Percentiles rank a stretch among this genome's conserved stretches.
phyloP scores from a whole-genome alignment of 1,140 invertebrate genomes.

The Monochamus saltuarius region DNA sequence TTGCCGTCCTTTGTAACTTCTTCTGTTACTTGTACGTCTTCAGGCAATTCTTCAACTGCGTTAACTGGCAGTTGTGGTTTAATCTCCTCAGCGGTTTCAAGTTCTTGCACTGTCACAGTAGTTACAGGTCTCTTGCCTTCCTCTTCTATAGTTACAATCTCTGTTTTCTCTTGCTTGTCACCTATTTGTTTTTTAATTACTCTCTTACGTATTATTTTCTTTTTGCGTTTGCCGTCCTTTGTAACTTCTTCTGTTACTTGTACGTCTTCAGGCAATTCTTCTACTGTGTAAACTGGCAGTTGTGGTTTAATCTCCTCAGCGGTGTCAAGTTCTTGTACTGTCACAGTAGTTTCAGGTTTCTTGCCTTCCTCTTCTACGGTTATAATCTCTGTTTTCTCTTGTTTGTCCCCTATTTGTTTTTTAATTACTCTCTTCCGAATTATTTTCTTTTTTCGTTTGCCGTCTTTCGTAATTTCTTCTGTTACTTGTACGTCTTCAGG shows the following conservation, averaged over 20 bases:
- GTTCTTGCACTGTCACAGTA: conserved; percentile 23
- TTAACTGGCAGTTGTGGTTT: background rate
- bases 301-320: conserved; percentile 44
- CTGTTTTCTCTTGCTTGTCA: conserved; percentile 38
- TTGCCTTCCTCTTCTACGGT: conserved; percentile 52
- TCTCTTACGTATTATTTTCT: conserved; percentile 31
- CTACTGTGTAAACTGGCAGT: conserved; percentile 33
- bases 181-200: conserved; percentile 38
- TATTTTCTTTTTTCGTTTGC: conserved; percentile 42
- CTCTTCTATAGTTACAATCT: conserved; percentile 46
- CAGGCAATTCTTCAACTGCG: conserved; percentile 44
- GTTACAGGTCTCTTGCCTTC: conserved; percentile 48
- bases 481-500: conserved; percentile 52
- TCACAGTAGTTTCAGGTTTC: conserved; percentile 45
- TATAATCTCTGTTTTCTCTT: conserved; percentile 43
- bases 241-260: conserved; percentile 27
- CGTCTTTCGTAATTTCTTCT: conserved; percentile 37
- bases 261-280: conserved; percentile 45
- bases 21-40: conserved; percentile 45
- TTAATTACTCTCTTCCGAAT: conserved; percentile 47
- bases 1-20: conserved; percentile 35
- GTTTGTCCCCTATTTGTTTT: conserved; percentile 42
- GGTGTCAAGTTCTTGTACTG: conserved; percentile 24
- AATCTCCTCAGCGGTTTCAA: conserved; percentile 21
- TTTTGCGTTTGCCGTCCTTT: conserved; percentile 31